A percentile compares a stretch with the other conserved stretches of the same genome.
phyloP scores from a whole-genome alignment of 2,797 vertebrate species.

The Urosaurus nigricauda region DNA sequence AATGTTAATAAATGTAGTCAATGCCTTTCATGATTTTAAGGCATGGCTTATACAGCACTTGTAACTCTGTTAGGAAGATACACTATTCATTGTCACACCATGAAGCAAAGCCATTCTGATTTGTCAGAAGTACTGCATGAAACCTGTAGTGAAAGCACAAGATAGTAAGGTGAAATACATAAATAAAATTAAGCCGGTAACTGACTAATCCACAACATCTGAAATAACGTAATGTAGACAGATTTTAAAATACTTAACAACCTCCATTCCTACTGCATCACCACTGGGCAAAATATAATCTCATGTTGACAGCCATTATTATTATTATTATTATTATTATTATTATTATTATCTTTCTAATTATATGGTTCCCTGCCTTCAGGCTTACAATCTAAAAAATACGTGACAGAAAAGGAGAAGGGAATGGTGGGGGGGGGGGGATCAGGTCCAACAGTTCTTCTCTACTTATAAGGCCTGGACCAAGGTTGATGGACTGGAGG shows the following conservation, averaged over 20 bases:
- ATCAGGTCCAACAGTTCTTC: too few species aligned
- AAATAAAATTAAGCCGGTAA: background rate
- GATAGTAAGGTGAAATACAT: background rate
- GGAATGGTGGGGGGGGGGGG: too few species aligned
- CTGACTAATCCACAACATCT: background rate
- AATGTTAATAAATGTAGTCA: slow-evolving; percentile 31
- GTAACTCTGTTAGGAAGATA: slow-evolving; percentile 30
- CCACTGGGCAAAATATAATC: background rate
- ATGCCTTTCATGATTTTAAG: slow-evolving; percentile 41
- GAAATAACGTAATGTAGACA: background rate
- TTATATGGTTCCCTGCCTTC: too few species aligned
- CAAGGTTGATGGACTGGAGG: too few species aligned
- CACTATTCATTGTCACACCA: background rate
- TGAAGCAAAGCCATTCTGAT: background rate
- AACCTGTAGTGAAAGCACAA: background rate
- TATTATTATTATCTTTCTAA: too few species aligned
- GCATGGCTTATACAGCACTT: slow-evolving; percentile 32
- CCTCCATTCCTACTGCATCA: background rate
- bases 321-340: too few species aligned
- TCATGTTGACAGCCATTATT: background rate
- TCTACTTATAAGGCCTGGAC: too few species aligned
- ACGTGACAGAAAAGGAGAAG: too few species aligned
- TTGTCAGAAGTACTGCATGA: slow-evolving; percentile 11
- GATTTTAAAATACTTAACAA: background rate
- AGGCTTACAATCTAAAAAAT: too few species aligned